Evolutionary conservation across 1,140 invertebrate species (phyloP).

Genomic region (Rhagoletis pomonella): DNA sequence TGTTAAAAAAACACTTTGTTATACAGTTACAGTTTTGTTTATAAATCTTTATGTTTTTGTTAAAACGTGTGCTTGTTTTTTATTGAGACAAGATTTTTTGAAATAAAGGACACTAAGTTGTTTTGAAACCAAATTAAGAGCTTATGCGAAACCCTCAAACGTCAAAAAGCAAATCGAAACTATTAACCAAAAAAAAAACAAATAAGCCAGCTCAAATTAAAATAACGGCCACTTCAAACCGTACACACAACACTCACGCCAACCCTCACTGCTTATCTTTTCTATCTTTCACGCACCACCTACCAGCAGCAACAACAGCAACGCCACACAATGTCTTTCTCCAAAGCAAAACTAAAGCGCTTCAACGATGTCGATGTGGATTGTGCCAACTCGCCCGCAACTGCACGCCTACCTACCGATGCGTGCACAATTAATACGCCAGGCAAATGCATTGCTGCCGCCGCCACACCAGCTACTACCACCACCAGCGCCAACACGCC

Average conservation of each 20-base stretch:
- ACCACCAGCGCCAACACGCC: conserved; percentile 61
- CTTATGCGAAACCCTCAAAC: not conserved
- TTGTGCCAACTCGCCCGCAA: conserved; percentile 67
- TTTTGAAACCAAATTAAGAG: conserved; percentile 45
- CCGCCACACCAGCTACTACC: conserved; percentile 57
- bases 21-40: conserved; percentile 25
- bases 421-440: conserved; percentile 45
- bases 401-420: conserved; percentile 58
- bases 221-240: conserved; percentile 10
- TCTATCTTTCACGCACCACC: not conserved
- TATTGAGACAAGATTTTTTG: conserved; percentile 23
- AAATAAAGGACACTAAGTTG: conserved; percentile 29
- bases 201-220: conserved; percentile 3
- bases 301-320: conserved; percentile 23
- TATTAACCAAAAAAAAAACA: conserved; percentile 23
- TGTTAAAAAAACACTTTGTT: conserved; percentile 33
- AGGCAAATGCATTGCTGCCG: not conserved
- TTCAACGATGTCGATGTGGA: conserved; percentile 72
- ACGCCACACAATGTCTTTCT: conserved; percentile 66
- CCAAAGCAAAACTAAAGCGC: conserved; percentile 73
- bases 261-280: not conserved
- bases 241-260: not conserved
- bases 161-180: conserved; percentile 26
- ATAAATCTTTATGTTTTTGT: conserved; percentile 37
- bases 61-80: conserved; percentile 33